Evolutionary conservation across 2,797 vertebrate genomes (phyloP).

Genomic region (Liparis tanakae): DNA sequence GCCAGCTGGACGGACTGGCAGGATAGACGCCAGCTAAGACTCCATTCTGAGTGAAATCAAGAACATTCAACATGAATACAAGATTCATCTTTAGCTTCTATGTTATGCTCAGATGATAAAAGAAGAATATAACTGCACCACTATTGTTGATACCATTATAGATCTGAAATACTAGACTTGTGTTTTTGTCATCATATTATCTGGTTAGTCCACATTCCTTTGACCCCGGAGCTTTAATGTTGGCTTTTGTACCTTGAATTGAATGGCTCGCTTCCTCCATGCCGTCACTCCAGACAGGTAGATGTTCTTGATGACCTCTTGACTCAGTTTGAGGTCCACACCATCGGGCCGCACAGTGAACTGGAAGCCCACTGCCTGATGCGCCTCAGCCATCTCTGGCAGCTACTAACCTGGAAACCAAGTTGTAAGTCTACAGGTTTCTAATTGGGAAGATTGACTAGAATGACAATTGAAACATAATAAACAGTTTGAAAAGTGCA

Average conservation of each 20-base stretch:
- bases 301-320: conserved; percentile 90
- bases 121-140: neutral
- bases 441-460: neutral
- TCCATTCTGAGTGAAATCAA: conserved; percentile 83
- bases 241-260: conserved; percentile 83
- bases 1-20: conserved; percentile 93
- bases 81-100: neutral
- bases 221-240: neutral
- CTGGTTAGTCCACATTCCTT: neutral
- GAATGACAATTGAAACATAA: neutral
- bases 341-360: conserved; percentile 95
- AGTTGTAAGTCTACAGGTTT: neutral
- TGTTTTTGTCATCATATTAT: neutral
- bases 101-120: neutral
- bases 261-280: conserved; percentile 91
- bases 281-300: conserved; percentile 89
- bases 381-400: conserved; percentile 92
- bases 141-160: neutral
- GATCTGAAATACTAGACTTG: neutral
- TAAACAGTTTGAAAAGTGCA: neutral
- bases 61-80: neutral
- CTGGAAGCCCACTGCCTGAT: conserved; percentile 97
- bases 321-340: conserved; percentile 88
- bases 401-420: conserved; percentile 10
- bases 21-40: conserved; percentile 94